Base-by-base conservation (phyloP, 1,140 invertebrate species). In the Kradibia gibbosae region DNA sequence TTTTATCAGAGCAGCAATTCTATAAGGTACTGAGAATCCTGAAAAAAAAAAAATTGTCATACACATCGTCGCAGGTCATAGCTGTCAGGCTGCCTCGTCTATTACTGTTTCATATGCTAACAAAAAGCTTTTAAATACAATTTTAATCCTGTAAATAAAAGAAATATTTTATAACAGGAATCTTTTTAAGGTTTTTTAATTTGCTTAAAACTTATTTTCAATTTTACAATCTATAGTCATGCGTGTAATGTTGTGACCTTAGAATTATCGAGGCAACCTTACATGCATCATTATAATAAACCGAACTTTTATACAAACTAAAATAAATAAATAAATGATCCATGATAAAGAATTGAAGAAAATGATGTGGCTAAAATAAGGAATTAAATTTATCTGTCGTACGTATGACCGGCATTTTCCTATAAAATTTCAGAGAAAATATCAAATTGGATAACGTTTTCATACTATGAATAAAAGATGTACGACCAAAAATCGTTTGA, bases 401-500 rank as follows among this genome's bases (percentile, higher is more conserved):
- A 55, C 53, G 45, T 39, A 28, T 28, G 42, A 78, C 34, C 81
- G 31, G 67, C n/a, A 31, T 77, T 83, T 78, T 36, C 25, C 81
- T 70, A 57, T 42, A 22, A 70, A 36, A 78, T 75, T 72, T 60
- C 36, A 73, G 45, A 65, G 22, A 55, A 67, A 62, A 75, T 72
- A 55, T 36, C 78, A 84, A 84, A 83, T 84, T 84, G 57, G 65
- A 76, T 79, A 71, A 83, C 67, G 78, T 84, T 84, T 83, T 83
- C 75, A 81, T 83, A 84, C 81, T 84, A 65, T 81, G 53, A 83
- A 84, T 84, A 83, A 84, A 84, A 70, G 60, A 81, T 83, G 82
- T 83, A 84, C 48, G 55, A 74, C 70, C 72, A 60, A 80, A 65
- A 25, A 53, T 45, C 60, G 60, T 8, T 45, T 72, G 48, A 53